These are phyloP conservation scores for Oligia strigilis DNA, from an alignment of 2,888 invertebrate species.

Conservation along the genomic window DNA sequence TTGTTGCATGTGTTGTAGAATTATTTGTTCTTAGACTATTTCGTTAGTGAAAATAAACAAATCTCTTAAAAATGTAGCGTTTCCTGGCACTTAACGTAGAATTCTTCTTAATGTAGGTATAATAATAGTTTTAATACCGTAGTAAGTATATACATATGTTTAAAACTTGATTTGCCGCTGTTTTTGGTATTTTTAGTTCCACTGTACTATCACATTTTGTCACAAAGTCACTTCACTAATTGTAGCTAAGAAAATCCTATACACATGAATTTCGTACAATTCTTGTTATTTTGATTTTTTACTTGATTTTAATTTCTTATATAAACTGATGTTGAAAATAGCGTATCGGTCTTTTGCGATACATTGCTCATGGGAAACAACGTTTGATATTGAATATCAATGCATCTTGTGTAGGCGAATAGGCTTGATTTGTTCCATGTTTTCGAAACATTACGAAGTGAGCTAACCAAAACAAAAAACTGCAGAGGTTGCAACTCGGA, in stretches of 20 bases:
- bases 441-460: not conserved
- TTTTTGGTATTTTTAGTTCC: slow-evolving; percentile 47
- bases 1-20: slow-evolving; percentile 61
- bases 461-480: not conserved
- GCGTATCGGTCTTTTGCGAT: not conserved
- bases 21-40: slow-evolving; percentile 40
- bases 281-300: not conserved
- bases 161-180: slow-evolving; percentile 38
- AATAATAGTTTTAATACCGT: slow-evolving; percentile 2
- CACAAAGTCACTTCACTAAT: not conserved
- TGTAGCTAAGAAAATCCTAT: not conserved
- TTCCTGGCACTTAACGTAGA: slow-evolving; percentile 62
- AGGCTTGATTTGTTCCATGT: not conserved
- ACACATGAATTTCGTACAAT: not conserved
- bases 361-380: not conserved
- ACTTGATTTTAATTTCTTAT: not conserved
- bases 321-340: not conserved
- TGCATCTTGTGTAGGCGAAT: not conserved
- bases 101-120: slow-evolving; percentile 25
- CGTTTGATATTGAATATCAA: not conserved
- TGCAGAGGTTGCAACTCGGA: too few relatives aligned
- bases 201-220: not conserved
- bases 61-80: slow-evolving; percentile 46
- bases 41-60: slow-evolving; percentile 50
- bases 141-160: slow-evolving; percentile 49